Conservation (phyloP, 2,113 vertebrate species). For the Coreoperca whiteheadi region DNA sequence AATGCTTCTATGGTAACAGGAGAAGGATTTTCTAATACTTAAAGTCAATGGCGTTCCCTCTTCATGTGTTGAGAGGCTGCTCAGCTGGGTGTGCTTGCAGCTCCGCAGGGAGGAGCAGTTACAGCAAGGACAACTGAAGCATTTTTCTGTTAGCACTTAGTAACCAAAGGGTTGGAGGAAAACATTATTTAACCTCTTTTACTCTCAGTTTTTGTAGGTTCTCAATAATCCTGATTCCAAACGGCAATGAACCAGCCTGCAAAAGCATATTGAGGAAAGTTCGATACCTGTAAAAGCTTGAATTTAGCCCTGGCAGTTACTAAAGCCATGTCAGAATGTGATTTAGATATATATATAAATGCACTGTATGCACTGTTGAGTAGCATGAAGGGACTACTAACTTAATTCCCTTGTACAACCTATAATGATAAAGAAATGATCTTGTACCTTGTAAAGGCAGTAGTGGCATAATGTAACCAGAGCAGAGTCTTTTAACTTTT, state of each 20-base stretch:
- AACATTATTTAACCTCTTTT: slow-evolving; percentile 17
- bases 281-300: not conserved
- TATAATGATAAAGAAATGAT: no score
- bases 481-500: not conserved
- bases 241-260: not conserved
- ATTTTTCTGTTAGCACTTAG: slow-evolving; percentile 8
- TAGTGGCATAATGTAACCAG: not conserved
- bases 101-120: slow-evolving; percentile 58
- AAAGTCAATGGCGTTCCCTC: slow-evolving; percentile 33
- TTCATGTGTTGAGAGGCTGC: slow-evolving; percentile 40
- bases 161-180: slow-evolving; percentile 9
- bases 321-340: not conserved
- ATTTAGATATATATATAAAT: not conserved
- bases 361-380: no score
- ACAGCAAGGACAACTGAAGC: slow-evolving; percentile 44
- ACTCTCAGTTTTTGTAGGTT: not conserved
- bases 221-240: slow-evolving; percentile 1
- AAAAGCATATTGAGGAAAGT: not conserved
- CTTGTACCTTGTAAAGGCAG: no score
- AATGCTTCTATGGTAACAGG: slow-evolving; percentile 43
- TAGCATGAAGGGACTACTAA: no score
- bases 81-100: slow-evolving; percentile 41
- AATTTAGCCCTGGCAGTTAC: not conserved
- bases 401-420: no score
- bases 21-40: slow-evolving; percentile 22